Conservation (phyloP, 1,140 invertebrate genomes). For the Onthophagus taurus region DNA sequence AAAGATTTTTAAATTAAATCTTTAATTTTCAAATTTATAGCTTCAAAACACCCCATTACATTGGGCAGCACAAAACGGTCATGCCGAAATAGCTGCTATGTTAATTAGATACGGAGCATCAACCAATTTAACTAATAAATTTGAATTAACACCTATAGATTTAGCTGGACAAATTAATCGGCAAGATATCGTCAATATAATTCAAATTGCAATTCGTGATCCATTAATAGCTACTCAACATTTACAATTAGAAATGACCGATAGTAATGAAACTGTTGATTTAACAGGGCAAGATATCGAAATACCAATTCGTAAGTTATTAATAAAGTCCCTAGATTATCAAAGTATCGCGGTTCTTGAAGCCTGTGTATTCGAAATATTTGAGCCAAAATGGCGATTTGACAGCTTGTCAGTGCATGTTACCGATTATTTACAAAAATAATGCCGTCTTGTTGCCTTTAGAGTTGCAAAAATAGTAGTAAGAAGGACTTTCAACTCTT, state of each 20-base stretch:
- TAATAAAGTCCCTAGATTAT: too few relatives aligned
- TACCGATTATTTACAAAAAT: too few relatives aligned
- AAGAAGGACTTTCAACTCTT: too few relatives aligned
- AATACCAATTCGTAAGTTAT: conserved; percentile 1
- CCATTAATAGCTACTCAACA: conserved; percentile 32
- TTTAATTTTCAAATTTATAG: conserved; percentile 39
- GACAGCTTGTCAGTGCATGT: too few relatives aligned
- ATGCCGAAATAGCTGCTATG: conserved; percentile 56
- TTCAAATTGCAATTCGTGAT: conserved; percentile 43
- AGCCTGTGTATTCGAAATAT: too few relatives aligned
- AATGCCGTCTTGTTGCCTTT: too few relatives aligned
- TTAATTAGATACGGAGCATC: conserved; percentile 67
- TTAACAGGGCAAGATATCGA: conserved; percentile 11
- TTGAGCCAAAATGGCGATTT: conserved; percentile 15
- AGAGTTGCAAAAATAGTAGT: too few relatives aligned
- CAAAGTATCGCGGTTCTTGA: too few relatives aligned
- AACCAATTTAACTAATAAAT: conserved; percentile 62
- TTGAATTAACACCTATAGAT: conserved; percentile 71
- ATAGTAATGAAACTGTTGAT: conserved; percentile 28
- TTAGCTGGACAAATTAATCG: conserved; percentile 59
- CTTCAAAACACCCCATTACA: conserved; percentile 89
- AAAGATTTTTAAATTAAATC: not conserved
- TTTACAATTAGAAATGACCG: conserved; percentile 33
- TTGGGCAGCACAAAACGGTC: conserved; percentile 85
- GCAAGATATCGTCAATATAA: conserved; percentile 51